Base-by-base conservation (phyloP, 2,797 vertebrate genomes). In the Platalea minor region DNA sequence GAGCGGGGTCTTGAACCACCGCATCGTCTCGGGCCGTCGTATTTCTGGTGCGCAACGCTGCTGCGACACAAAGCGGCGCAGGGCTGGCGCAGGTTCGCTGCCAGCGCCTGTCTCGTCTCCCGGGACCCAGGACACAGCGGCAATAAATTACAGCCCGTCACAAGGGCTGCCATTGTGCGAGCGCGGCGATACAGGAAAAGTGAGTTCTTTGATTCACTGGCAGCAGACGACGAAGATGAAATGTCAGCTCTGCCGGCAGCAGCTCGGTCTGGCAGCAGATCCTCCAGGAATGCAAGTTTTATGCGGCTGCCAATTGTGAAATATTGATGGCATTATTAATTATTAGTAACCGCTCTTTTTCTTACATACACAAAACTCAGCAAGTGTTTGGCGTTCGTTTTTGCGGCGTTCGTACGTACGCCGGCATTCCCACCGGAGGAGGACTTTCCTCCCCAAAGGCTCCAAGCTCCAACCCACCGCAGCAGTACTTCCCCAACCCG, bases 341-440 rank as follows among this genome's bases (percentile, higher is more conserved):
- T 63, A 43, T 15, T 31, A 90, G 76, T 12, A 61, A 69, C 69
- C 6, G 37, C 51, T 67, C 35, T 31, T 25, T 51, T 60, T 31
- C 45, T 25, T 15, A 70, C 56, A 4, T 9, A 29, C 69, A 25
- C 85, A 23, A 41, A 61, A 29, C 48, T 74, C 61, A 56, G 78
- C 41, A 26, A 78, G 53, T 6, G 43, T 25, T 88, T 12, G 85
- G 45, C 5, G 8, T 68, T 64, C 2, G 8, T 17, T 81, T 88
- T n/a, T 17, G 45, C 31, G 48, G 73, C 2, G 0, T n/a, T 37
- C 16, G 2, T 7, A 4, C 2, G 0, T 14, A 25, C 3, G 7
- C 18, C 33, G 13, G 37, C 26, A 0, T 43, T 54, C 26, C 57
- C 31, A 9, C 21, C 31, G 4, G 35, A 8, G 0, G 0, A 41